phyloP scores from a whole-genome alignment of 2,797 vertebrate species.

The Lithobates pipiens region DNA sequence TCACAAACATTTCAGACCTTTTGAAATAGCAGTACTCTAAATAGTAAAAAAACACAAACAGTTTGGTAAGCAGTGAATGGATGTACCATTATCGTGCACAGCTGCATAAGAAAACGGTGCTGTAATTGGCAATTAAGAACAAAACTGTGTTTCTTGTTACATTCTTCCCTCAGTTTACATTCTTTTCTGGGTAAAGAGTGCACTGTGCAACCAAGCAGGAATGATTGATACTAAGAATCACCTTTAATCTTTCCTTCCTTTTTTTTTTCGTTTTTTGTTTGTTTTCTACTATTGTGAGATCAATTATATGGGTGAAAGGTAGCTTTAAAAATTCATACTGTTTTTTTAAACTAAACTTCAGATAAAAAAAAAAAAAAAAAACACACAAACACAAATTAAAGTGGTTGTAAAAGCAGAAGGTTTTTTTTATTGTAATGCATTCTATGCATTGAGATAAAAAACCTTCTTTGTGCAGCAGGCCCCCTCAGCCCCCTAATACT shows the following conservation, averaged over 20 bases:
- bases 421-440: too few relatives aligned
- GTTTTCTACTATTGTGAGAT: background rate
- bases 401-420: too few relatives aligned
- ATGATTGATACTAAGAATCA: slow-evolving; percentile 27
- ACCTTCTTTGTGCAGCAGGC: too few relatives aligned
- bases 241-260: slow-evolving; percentile 27
- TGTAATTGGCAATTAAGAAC: slow-evolving; percentile 49
- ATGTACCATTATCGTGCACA: slow-evolving; percentile 35
- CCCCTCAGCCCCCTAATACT: too few relatives aligned
- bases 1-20: slow-evolving; percentile 13
- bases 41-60: slow-evolving; percentile 13
- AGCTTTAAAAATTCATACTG: too few relatives aligned
- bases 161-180: slow-evolving; percentile 51
- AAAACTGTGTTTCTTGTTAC: slow-evolving; percentile 54
- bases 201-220: slow-evolving; percentile 12
- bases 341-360: too few relatives aligned
- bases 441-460: too few relatives aligned
- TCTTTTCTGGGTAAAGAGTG: slow-evolving; percentile 27
- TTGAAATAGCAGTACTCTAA: slow-evolving; percentile 28
- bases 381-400: too few relatives aligned
- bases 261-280: background rate
- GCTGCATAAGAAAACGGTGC: slow-evolving; percentile 35
- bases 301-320: background rate
- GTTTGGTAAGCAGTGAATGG: slow-evolving; percentile 16
- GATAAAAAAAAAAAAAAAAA: too few relatives aligned